These are phyloP conservation scores for Catostylus mosaicus DNA, from an alignment of 30 jellyfish, hydroid and myxozoan species.

Conservation along the genomic window DNA sequence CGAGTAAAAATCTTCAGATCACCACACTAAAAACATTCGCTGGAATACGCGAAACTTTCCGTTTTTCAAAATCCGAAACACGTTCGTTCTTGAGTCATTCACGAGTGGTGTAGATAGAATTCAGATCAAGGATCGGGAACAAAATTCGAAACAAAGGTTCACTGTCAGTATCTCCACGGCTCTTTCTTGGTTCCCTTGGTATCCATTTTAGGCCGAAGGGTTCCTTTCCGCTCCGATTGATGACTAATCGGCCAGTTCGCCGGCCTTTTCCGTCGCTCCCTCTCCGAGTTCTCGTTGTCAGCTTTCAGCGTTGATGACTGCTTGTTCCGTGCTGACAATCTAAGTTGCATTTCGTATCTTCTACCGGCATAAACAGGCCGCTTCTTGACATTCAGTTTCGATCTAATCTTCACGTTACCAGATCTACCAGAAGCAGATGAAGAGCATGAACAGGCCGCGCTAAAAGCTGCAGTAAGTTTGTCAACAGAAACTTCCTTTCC, in stretches of 20 bases:
- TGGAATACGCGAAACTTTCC: too few relatives aligned
- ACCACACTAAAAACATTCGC: too few relatives aligned
- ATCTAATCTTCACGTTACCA: background rate
- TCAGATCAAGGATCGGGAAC: too few relatives aligned
- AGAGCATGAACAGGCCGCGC: constrained; percentile 65
- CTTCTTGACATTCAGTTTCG: background rate
- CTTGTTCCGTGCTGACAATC: constrained; percentile 6
- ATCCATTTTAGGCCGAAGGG: constrained; percentile 55
- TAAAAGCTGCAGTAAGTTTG: constrained; percentile 52
- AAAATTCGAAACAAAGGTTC: too few relatives aligned
- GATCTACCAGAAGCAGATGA: constrained; percentile 36
- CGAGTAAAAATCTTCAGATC: too few relatives aligned
- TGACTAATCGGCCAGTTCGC: constrained; percentile 60
- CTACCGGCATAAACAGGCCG: background rate
- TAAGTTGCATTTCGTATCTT: constrained; percentile 11
- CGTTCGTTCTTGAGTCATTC: too few relatives aligned
- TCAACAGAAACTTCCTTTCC: constrained; percentile 41
- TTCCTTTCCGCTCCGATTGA: constrained; percentile 29
- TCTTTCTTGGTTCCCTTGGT: constrained; percentile 7
- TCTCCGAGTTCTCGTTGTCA: constrained; percentile 49
- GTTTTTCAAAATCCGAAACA: too few relatives aligned
- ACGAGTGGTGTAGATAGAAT: too few relatives aligned
- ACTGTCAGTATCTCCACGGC: constrained; percentile 59
- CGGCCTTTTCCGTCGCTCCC: constrained; percentile 56
- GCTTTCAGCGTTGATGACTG: constrained; percentile 6